These are phyloP conservation scores for Gadus chalcogrammus DNA, from an alignment of 2,113 vertebrate species.

Conservation along the genomic window DNA sequence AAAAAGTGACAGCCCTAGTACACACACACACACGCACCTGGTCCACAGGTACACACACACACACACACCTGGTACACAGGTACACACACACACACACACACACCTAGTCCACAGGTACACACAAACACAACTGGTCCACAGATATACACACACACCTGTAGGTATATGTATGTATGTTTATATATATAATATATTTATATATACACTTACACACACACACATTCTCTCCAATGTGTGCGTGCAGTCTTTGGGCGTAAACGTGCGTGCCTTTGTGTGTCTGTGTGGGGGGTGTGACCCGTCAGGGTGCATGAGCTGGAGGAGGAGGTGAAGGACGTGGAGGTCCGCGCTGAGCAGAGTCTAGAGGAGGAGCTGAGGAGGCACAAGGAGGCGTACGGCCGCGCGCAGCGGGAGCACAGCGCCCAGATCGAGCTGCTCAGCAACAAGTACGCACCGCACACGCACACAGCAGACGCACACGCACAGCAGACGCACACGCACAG, in stretches of 20 bases:
- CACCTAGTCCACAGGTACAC: too few relatives aligned
- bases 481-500: too few relatives aligned
- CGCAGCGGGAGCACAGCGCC: constrained; percentile 82
- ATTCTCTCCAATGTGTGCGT: background rate
- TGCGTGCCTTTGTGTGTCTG: constrained; percentile 2
- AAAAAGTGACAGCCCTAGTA: too few relatives aligned
- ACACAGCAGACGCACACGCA: background rate
- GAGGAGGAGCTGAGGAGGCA: constrained; percentile 89
- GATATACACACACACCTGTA: background rate
- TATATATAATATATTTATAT: too few relatives aligned
- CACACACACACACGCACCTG: background rate
- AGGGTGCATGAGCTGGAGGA: constrained; percentile 97
- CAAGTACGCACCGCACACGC: constrained; percentile 62
- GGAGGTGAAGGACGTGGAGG: constrained; percentile 91
- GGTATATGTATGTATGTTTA: background rate
- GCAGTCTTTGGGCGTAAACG: constrained; percentile 4
- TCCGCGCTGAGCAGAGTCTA: constrained; percentile 81
- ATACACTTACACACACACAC: too few relatives aligned
- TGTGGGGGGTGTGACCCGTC: constrained; percentile 9
- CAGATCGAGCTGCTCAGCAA: constrained; percentile 87
- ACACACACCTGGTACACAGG: background rate
- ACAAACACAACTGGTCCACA: too few relatives aligned
- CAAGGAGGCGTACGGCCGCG: constrained; percentile 81
- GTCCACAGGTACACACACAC: background rate
- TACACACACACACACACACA: too few relatives aligned